Conservation (phyloP, 2,113 vertebrate genomes). For the Prolemur simus region DNA sequence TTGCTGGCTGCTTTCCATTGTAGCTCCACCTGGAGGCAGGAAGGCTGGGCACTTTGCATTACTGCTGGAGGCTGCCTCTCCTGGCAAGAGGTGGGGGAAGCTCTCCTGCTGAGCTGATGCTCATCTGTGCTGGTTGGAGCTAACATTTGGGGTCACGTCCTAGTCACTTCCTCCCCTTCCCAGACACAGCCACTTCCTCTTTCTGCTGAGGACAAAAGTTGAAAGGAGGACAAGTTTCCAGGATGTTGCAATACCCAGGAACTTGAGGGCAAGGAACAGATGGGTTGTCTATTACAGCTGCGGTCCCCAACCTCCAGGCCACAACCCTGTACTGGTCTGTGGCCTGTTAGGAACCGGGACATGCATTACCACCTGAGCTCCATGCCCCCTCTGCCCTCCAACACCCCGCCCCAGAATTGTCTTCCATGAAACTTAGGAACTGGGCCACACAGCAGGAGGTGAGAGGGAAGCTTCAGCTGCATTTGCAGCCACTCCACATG, state of each 20-base stretch:
- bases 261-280: background rate
- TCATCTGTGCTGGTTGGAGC: background rate
- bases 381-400: no score
- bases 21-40: background rate
- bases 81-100: accelerated
- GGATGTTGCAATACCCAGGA: background rate
- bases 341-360: no score
- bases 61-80: background rate
- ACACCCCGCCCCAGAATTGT: no score
- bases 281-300: background rate
- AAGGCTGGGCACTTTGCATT: background rate
- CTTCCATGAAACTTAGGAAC: no score
- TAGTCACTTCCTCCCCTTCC: background rate
- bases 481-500: no score
- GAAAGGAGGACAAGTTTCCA: background rate
- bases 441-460: no score
- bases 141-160: background rate
- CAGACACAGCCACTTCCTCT: constrained; percentile 37
- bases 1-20: background rate
- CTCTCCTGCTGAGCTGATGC: background rate
- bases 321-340: no score
- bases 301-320: no score
- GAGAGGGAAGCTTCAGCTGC: no score
- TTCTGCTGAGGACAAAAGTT: background rate
- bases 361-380: no score